Evolutionary conservation across 2,888 invertebrate genomes (phyloP), one percentile per base, ranked within the genome.

Genomic region (Hofmannophila pseudospretella): DNA sequence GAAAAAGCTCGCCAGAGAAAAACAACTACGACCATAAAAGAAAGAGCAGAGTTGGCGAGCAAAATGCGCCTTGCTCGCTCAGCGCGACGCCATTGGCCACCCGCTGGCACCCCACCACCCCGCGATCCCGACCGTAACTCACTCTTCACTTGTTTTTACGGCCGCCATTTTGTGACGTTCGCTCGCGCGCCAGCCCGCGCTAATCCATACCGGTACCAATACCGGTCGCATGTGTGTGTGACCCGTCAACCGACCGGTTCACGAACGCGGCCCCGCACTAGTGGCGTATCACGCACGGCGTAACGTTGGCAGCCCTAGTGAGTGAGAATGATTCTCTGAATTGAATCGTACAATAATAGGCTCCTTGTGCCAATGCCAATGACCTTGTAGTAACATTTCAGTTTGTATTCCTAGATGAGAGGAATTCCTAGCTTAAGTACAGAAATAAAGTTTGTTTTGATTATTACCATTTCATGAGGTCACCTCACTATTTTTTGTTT

Each of bases 91-190:
- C 54, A 86, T 86, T 86, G 86, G 86, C 63, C 65, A 68, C 56
- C 52, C 44, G 36, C 44, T 38, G 33, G 45, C 44, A 34, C 48
- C 42, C 44, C 51, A 42, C 54, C 55, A 45, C 47, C 60, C 58
- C 60, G 54, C 57, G 47, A 56, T 53, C 51, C 68, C 67, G 72
- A 67, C 79, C 73, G 79, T 86, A 82, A 86, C 86, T 85, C 86
- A 84, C 86, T 82, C 76, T 86, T 86, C 85, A 82, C 85, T 86
- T 84, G 86, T 77, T 85, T 80, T 85, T 85, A 86, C 75, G 79
- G 84, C 82, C 75, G 85, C 85, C 85, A 86, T 86, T 81, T 86
- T 86, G 85, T 86, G 85, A 85, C 86, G 85, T 81, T 80, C 75
- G 77, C 76, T 65, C 67, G 76, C 76, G 68, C 72, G 76, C 76